These are phyloP conservation scores for Vireo griseus DNA, from an alignment of 2,797 vertebrate genomes.

Conservation along the genomic window DNA sequence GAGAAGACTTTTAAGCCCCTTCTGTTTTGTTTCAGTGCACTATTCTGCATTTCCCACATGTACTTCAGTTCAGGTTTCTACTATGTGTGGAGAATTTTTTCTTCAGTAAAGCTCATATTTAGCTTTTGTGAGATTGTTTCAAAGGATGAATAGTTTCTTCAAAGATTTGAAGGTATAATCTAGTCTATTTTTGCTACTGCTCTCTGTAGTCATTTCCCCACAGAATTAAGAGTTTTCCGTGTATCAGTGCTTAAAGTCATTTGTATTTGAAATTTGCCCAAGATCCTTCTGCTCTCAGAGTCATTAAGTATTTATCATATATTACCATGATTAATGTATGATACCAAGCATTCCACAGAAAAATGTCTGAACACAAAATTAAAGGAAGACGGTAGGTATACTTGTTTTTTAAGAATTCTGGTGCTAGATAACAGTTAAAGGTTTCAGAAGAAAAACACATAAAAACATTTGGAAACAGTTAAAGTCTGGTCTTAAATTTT, in stretches of 20 bases:
- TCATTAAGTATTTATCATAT: not conserved
- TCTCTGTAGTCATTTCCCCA: not conserved
- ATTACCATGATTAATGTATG: not conserved
- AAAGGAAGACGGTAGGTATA: not conserved
- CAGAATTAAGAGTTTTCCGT: not conserved
- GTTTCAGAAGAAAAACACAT: slow-evolving; percentile 26
- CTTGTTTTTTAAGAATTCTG: not conserved
- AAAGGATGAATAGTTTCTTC: not conserved
- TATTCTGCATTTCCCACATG: not conserved
- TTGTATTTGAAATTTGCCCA: not conserved
- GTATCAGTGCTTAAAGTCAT: not conserved
- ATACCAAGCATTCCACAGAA: not conserved
- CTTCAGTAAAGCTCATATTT: not conserved
- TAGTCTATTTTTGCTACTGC: not conserved
- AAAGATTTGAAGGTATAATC: not conserved
- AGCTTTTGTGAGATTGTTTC: not conserved
- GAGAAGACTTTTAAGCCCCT: not conserved
- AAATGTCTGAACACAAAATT: not conserved
- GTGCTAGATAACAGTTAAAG: slow-evolving; percentile 20
- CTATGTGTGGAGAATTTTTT: not conserved
- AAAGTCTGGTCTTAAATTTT: slow-evolving; percentile 45
- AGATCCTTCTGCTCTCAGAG: not conserved
- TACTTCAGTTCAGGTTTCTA: not conserved
- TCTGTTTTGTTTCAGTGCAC: not conserved
- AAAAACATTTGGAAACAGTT: slow-evolving; percentile 60